These are phyloP conservation scores for Cygnus atratus DNA, from an alignment of 2,113 vertebrate species.

Conservation along the genomic window DNA sequence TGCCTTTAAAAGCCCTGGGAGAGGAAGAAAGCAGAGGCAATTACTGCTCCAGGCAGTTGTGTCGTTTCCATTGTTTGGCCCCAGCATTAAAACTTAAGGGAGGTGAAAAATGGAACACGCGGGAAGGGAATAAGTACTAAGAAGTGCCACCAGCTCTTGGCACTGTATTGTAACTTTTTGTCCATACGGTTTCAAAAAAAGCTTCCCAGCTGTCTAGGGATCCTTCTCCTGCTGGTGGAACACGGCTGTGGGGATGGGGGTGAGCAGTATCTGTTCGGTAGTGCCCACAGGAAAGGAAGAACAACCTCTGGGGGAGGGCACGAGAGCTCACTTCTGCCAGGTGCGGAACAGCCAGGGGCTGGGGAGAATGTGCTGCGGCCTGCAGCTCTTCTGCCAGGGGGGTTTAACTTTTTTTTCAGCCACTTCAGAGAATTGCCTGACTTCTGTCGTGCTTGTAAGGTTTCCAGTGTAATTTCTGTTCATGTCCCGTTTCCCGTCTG, in stretches of 20 bases:
- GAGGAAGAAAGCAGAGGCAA: background rate
- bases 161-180: background rate
- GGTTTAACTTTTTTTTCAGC: background rate
- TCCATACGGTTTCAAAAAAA: background rate
- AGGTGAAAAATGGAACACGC: background rate
- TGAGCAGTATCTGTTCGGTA: background rate
- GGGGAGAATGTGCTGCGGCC: background rate
- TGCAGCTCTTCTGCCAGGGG: background rate
- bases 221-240: background rate
- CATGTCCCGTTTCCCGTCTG: background rate
- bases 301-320: background rate
- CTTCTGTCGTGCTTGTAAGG: background rate
- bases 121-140: background rate
- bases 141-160: background rate
- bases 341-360: accelerated
- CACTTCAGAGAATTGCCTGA: accelerated
- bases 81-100: background rate
- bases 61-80: background rate
- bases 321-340: accelerated
- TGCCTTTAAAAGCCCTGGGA: background rate
- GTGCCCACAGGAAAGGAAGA: background rate
- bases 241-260: accelerated
- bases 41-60: background rate
- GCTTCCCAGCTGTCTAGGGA: background rate
- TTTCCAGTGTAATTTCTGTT: background rate